Evolutionary conservation across 2,888 invertebrate genomes (phyloP).

Genomic region (Coleophora deauratella): DNA sequence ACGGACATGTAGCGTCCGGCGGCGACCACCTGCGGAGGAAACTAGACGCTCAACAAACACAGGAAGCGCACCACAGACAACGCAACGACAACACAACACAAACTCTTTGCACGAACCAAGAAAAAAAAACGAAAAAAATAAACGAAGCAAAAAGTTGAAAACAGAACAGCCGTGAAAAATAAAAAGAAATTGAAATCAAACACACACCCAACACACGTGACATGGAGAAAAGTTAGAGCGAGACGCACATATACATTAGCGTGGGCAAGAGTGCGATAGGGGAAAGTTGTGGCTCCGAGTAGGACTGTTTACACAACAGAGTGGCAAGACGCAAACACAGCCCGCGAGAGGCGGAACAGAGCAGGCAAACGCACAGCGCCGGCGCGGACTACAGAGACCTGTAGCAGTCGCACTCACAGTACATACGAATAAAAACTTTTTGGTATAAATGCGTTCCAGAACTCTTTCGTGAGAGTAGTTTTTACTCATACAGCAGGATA

Average conservation of each 20-base stretch:
- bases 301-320: neutral
- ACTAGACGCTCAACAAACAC: too few relatives aligned
- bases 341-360: neutral
- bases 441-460: too few relatives aligned
- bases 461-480: too few relatives aligned
- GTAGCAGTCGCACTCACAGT: too few relatives aligned
- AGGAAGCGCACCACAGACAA: too few relatives aligned
- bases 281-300: neutral
- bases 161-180: neutral
- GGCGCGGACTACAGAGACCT: conserved; percentile 8
- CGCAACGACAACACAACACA: too few relatives aligned
- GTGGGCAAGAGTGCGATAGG: too few relatives aligned
- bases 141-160: neutral
- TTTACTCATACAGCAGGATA: too few relatives aligned
- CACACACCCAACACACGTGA: too few relatives aligned
- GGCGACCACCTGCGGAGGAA: too few relatives aligned
- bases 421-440: too few relatives aligned
- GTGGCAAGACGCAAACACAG: neutral
- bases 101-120: neutral
- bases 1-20: neutral
- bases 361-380: neutral
- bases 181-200: too few relatives aligned
- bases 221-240: neutral
- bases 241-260: neutral
- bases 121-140: neutral